Evolutionary conservation across 2,113 vertebrate genomes (phyloP), one percentile per base, ranked within the genome.

Genomic region (Ageneiosus marmoratus): DNA sequence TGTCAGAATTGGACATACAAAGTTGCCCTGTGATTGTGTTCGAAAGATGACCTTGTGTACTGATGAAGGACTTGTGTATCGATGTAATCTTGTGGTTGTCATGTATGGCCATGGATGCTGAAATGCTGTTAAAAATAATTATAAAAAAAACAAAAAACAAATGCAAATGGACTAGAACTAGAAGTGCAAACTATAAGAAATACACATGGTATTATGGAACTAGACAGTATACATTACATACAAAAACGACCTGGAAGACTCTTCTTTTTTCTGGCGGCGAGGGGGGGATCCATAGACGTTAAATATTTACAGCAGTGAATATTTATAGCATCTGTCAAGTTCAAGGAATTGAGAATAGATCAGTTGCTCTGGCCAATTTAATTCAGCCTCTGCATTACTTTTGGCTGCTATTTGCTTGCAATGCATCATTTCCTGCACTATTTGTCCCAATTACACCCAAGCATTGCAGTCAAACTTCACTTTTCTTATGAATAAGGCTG

Each of bases 281-380:
- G 44, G 1, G 8, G 24, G 11, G 41, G n/a, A 41, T 77, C 53
- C 22, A 53, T 44, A 56, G 79, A 72, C 16, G 2, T 56, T 72
- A 53, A 81, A 72, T 41, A 50, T 75, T 29, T 82, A 74, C 41
- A 74, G 69, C 41, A 60, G 24, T 34, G 16, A 50, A 70, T 74
- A 82, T 81, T 73, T 60, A 81, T 82, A 74, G 41, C 27, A 60
- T 82, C 18, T 74, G 53, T 60, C 37, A 58, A 51, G 55, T 62
- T 82, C 51, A 58, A 73, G 67, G 67, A 72, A 73, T 55, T 32
- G 69, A 69, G 16, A 56, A 44, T 78, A 78, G 53, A 58, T 74
- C 80, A 32, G 69, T 41, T 55, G 67, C 37, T 50, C n/a, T 62
- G 70, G 44, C 55, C 69, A 62, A 62, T 82, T 82, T 74, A 72